Base-by-base conservation (phyloP, 2,113 vertebrate species). In the Megalops atlanticus region DNA sequence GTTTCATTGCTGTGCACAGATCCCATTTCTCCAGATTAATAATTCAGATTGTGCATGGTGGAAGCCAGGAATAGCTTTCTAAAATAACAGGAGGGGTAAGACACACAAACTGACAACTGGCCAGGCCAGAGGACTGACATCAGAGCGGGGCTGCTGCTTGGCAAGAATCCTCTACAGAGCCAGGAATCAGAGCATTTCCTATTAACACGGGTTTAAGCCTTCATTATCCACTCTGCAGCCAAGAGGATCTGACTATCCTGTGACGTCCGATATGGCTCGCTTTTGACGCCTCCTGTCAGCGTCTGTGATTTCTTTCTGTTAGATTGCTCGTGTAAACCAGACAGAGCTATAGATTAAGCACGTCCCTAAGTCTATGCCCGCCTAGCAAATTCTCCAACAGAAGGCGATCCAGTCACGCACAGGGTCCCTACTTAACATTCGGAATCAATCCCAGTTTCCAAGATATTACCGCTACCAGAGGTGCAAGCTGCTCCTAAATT, bases 11-110 rank as follows among this genome's bases (percentile, higher is more conserved):
- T 76, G 69, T 86, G 86, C 87, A 81, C 78, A 80, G 87, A 90
- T 92, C 88, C 85, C 82, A 86, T 91, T 92, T 89, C 89, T 83
- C 80, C 71, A 85, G 84, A 92, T 92, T 83, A 92, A 93, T 91
- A 89, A 91, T 91, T 90, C 85, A 91, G 84, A 87, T 85, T 88
- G 85, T 88, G 88, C 88, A 87, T 76, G 83, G 82, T 84, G 83
- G 77, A 85, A 83, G 84, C 85, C 84, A 76, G 83, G 86, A 92
- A 91, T 89, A 91, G 89, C 49, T 45, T 85, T 89, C 82, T 88
- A 90, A 89, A 89, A 91, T 89, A 91, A 91, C 85, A 89, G 79
- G 81, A 80, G 79, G 83, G 83, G 80, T 45, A 77, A 80, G 77
- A 82, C 84, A 85, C 40, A 58, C 58, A 27, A 27, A 41, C 21